Evolutionary conservation across 2,113 vertebrate species (phyloP), one percentile per base, ranked within the genome.

Genomic region (Pogonocichla stellata): DNA sequence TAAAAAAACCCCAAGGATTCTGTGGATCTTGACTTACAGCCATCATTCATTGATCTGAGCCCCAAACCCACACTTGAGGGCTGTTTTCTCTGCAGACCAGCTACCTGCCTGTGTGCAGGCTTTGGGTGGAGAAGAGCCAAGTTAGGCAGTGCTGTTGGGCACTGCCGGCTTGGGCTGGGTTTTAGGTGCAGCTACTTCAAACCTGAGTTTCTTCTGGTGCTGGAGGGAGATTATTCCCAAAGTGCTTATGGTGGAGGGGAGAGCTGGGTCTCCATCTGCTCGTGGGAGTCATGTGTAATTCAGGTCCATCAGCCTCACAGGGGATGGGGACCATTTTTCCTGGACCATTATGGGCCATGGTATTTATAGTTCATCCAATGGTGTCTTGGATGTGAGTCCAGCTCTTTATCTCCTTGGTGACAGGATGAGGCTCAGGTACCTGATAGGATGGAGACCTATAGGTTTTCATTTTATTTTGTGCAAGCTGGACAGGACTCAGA

Each of bases 1-100:
- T 23, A 11, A 40, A 42, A 34, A 51, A 53, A 6, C 3, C 20
- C 14, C 26, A 15, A 0, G 1, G 20, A 16, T 47, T 10, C 0
- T 16, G 72, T 25, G 53, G 28, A 23, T 75, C 48, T 19, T 78
- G 71, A 50, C 26, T 40, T 24, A 17, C 5, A 74, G 34, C 34
- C 31, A 4, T 10, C 19, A 4, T 7, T 54, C 56, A 6, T 4
- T n/a, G 8, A 38, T 38, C 19, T 33, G 56, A 64, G 23, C 19
- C 48, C 24, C 61, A 62, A 18, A 12, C 6, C 9, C 31, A 15
- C 2, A 2, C 33, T 31, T 54, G 34, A 43, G n/a, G 47, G 51
- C 20, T 56, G 29, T 29, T 74, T 51, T 47, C 47, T 58, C 69
- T 62, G 53, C 50, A 29, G n/a, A 48, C 1, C n/a, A 64, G 17